Percentiles rank a stretch among this genome's conserved stretches.
These are phyloP conservation scores for Aelia acuminata DNA, from an alignment of 2,888 invertebrate genomes.

Conservation along the genomic window DNA sequence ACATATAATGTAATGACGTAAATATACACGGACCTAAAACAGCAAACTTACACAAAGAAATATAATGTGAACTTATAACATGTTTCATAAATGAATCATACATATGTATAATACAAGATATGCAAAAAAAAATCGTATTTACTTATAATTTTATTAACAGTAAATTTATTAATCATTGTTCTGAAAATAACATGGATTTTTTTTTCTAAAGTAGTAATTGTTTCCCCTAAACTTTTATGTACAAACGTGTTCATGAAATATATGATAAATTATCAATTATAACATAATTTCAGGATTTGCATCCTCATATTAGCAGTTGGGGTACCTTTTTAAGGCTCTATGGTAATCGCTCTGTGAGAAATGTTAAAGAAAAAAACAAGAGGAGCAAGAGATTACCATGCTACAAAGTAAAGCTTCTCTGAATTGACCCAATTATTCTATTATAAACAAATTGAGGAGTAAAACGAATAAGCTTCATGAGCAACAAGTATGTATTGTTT, in stretches of 20 bases:
- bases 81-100: no score
- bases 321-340: slow-evolving; percentile 94
- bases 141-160: no score
- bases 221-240: background rate
- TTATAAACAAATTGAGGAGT: slow-evolving; percentile 84
- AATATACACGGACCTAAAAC: no score
- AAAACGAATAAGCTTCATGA: slow-evolving; percentile 86
- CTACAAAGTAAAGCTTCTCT: slow-evolving; percentile 90
- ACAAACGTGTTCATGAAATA: background rate
- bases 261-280: slow-evolving; percentile 69
- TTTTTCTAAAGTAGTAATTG: background rate
- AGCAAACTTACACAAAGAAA: no score
- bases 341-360: slow-evolving; percentile 91
- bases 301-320: slow-evolving; percentile 96
- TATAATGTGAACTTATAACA: no score
- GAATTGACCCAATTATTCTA: slow-evolving; percentile 93
- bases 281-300: slow-evolving; percentile 74
- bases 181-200: background rate
- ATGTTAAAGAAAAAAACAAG: slow-evolving; percentile 92
- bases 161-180: background rate
- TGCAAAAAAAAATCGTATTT: no score
- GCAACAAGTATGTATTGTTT: slow-evolving; percentile 68
- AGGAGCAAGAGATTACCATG: slow-evolving; percentile 92
- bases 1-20: no score
- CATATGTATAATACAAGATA: no score